Evolutionary conservation across 2,888 invertebrate genomes (phyloP), one percentile per base, ranked within the genome.

Genomic region (Sphinx pinastri): DNA sequence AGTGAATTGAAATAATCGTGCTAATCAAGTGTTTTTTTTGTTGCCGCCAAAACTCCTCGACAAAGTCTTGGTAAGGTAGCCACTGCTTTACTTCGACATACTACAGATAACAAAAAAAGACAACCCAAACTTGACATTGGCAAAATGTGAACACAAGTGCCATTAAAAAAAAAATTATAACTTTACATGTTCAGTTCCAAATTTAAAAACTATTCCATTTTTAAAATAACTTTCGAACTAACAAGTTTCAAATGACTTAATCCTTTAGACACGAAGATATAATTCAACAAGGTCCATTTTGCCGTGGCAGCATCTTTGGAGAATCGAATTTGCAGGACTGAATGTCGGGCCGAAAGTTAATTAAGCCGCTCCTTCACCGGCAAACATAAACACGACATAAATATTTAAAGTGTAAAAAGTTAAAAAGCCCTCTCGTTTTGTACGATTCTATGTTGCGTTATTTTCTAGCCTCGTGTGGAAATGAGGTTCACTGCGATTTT

Each of bases 321-420:
- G 74, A 82, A 81, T 81, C 79, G 77, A 81, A 83, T 83, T 82
- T 79, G 74, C 78, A 76, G 78, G 76, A 79, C 77, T 78, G 79
- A 79, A 79, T 77, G 73, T 72, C 73, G 69, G 68, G 74, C 74
- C 75, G 68, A 71, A 72, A 82, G 82, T 82, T 83, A 83, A 83
- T 83, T 83, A 83, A 79, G 75, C 73, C 75, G 67, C 68, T 70
- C 73, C 73, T 60, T 47, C 16, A 45, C 63, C 74, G 71, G 25
- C 75, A 63, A 79, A 79, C 77, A 80, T 77, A 77, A 74, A 75
- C 71, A 77, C 77, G 72, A 72, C 70, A 72, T 73, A 72, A 58
- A 77, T 75, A 76, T 79, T 79, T 74, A 71, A 76, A 73, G 73
- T 74, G 73, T 67, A 75, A 74, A 78, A 79, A 76, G 74, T 74